Evolutionary conservation across 2,113 vertebrate species (phyloP), one percentile per base, ranked within the genome.

Genomic region (Leuciscus idus): DNA sequence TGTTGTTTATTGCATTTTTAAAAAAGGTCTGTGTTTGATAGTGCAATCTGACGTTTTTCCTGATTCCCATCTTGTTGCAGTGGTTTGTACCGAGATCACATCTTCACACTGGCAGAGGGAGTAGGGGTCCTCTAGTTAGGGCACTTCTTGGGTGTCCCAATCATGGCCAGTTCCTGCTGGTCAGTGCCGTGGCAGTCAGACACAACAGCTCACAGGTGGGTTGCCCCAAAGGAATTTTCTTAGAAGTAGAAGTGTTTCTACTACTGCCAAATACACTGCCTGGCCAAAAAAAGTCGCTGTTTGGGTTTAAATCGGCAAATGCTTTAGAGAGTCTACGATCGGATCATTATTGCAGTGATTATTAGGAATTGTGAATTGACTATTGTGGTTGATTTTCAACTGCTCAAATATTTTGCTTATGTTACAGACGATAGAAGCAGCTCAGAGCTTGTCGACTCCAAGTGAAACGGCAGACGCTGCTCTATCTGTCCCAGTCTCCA

Each of bases 141-240:
- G 76, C 90, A 68, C 81, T 93, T 74, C 79, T 93, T 19, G 88
- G 91, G 28, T 76, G 74, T 66, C 85, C 89, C 26, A 92, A 89
- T 1, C 75, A 90, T 6, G 93, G 90, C 33, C 91, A 87, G 83
- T 75, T 94, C 52, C 61, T 94, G 19, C 91, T 94, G 91, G 89
- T 93, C 52, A 94, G 90, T 21, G 61, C 92, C 0, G 86, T 92
- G 57, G 86, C 92, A 0, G 78, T 94, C 79, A 92, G 95, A 81
- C 90, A 94, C 86, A 95, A 90, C 90, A 94, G 95, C 89, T 91
- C 94, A 62, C 93, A 94, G 95, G 95, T 95, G 55, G 84, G 87
- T 75, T 75, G 5, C 43, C 28, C 5, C 4, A 73, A 46, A 15
- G 2, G 23, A 11, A 48, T 30, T 52, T 39, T 72, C 36, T 39